Base-by-base conservation (phyloP, 2,888 invertebrate genomes). In the Netelia virgata region DNA sequence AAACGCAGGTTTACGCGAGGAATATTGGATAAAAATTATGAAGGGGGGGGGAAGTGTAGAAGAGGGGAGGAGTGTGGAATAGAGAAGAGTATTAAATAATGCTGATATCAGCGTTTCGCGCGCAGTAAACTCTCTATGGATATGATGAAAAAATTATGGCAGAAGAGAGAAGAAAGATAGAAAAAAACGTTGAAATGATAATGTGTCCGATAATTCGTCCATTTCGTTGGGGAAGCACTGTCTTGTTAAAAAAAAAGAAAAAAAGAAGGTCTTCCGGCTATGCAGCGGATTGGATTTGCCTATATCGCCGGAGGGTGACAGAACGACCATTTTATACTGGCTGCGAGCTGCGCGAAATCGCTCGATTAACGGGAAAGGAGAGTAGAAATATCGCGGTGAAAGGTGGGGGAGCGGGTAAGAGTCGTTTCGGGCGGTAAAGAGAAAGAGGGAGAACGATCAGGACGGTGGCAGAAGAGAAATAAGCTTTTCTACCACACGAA, bases 1-100 rank as follows among this genome's bases (percentile, higher is more conserved):
- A 84, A 80, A 73, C 20, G 80, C 83, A 84, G 76, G 61, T 76
- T 80, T 76, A 63, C 80, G 72, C 61, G 76, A 73, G 72, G 80
- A 83, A 76, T 73, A 80, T 84, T 72, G 64, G 64, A 83, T 55
- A 47, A 75, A 75, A 57, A 74, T 47, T 47, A 74, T 41, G 36
- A 36, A 6, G 6, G 36, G 6, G 8, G 6, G 36, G 6, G 36
- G 6, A 0, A 36, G 36, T 5, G 6, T n/a, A 6, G 36, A 36
- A 36, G 36, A 36, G 6, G 36, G 8, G 41, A 50, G 36, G 63
- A 1, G 18, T 18, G 68, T 18, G 47, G 8, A 23, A 69, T 50
- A 59, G 10, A 69, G 50, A 6, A 43, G 28, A 43, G 43, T 75
- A 75, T 75, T 75, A 75, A 81, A 81, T 81, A 81, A 70, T 81